Evolutionary conservation across 2,888 invertebrate species (phyloP), one percentile per base, ranked within the genome.

Genomic region (Orthosia gracilis): DNA sequence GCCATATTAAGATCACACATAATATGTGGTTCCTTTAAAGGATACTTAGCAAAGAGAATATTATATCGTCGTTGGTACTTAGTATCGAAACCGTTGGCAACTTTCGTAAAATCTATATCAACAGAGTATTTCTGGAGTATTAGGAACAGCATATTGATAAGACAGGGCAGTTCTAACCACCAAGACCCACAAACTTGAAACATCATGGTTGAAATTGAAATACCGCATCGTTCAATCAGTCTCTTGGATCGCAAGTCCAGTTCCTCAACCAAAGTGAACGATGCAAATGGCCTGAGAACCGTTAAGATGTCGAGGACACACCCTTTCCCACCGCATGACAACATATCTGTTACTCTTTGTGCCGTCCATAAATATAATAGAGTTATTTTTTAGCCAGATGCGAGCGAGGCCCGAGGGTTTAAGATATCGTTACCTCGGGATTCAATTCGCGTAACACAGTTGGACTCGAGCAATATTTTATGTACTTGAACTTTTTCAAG

Each of bases 361-460:
- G 31, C 54, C 69, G 49, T 63, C 64, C 54, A 65, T 80, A 83
- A 80, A 73, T 77, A 78, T 78, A 85, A 83, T 78, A 73, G 67
- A 78, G 73, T 73, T 85, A 76, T 83, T 85, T 86, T 81, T 82
- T 73, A 73, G 63, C 76, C 75, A 86, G 85, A 73, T 75, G 79
- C 63, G 76, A 76, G 77, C 70, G 64, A 72, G 55, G 17, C 78
- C 81, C 75, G 54, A 57, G 76, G 76, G 85, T 71, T 78, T 80
- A 68, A 78, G 75, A 81, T 87, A 86, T 83, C 81, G 76, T 83
- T 83, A 83, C 85, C 81, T 70, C 75, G 83, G 81, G 85, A 85
- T 86, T 87, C 83, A 83, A 85, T 85, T 83, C 82, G 73, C 76
- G 73, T 78, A 82, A 87, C 79, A 80, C 85, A 73, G 76, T 83